A percentile compares a stretch with the other conserved stretches of the same genome.
phyloP scores from a whole-genome alignment of 2,888 invertebrate species.

The Sepioteuthis lessoniana region DNA sequence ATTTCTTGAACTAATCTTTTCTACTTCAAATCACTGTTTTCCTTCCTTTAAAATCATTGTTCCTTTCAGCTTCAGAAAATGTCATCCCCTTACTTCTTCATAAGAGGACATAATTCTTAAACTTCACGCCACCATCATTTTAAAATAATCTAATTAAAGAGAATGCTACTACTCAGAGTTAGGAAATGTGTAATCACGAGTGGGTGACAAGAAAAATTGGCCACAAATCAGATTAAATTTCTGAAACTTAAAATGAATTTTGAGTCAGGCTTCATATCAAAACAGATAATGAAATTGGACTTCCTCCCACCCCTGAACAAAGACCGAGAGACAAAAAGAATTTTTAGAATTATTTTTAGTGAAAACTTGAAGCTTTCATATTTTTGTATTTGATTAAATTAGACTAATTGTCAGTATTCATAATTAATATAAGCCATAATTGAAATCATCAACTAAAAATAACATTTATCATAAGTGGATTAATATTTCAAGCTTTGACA shows the following conservation, averaged over 20 bases:
- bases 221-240: neutral
- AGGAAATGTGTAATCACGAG: too few species aligned
- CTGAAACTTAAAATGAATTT: neutral
- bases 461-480: neutral
- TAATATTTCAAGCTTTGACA: neutral
- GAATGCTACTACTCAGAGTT: too few species aligned
- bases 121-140: too few species aligned
- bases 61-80: too few species aligned
- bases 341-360: neutral
- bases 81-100: too few species aligned
- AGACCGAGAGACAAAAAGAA: neutral
- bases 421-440: slow-evolving; percentile 20
- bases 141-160: too few species aligned
- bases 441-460: neutral
- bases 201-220: neutral
- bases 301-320: neutral
- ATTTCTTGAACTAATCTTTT: too few species aligned
- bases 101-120: too few species aligned
- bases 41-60: too few species aligned
- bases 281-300: neutral
- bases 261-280: neutral
- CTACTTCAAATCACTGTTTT: too few species aligned
- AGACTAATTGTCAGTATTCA: neutral
- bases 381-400: neutral
- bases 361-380: neutral